Evolutionary conservation across 1,140 invertebrate genomes (phyloP), one percentile per base, ranked within the genome.

Genomic region (Brachionus paranguensis): DNA sequence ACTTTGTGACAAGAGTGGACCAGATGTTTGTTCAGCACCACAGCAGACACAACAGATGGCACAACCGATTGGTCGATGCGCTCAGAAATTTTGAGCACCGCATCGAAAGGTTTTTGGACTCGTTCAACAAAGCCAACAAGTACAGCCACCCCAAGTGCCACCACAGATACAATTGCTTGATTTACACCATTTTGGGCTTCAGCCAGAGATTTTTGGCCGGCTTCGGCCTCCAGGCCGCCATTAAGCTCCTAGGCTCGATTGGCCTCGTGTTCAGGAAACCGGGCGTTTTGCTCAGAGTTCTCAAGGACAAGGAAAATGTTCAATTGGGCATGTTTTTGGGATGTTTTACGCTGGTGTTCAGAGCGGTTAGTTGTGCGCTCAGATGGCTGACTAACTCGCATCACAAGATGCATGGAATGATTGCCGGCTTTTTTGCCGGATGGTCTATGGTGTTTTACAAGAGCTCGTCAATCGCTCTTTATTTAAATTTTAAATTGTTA

Each of bases 381-480:
- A 86, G 89, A 20, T 87, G 87, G 86, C 1, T 87, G 0, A 84
- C 88, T 3, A 85, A 87, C 37, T 85, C 86, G 65, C 87, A 89
- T 81, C 81, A 85, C 5, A 70, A 78, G 3, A 7, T 87, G 5
- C 87, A 89, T 85, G 88, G 88, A 5, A 50, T 88, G 12, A 41
- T 89, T 24, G 86, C 87, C 2, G 89, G 89, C 0, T 87, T 88
- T 79, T 20, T 88, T 24, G 88, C 89, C 17, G 88, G 88, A 1
- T 86, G 86, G 85, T 86, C 87, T 20, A 88, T 89, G 88, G 47
- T 88, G 45, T 88, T 86, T 84, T 89, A 88, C 85, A 88, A 87
- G 74, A 88, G 88, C 84, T 76, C 86, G 47, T 87, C 87, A 37
- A 85, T 89, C 55, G 86, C 89, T 2, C 74, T 89, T 2, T 89